Evolutionary conservation across 2,888 invertebrate species (phyloP), one percentile per base, ranked within the genome.

Genomic region (Camponotus fellah): DNA sequence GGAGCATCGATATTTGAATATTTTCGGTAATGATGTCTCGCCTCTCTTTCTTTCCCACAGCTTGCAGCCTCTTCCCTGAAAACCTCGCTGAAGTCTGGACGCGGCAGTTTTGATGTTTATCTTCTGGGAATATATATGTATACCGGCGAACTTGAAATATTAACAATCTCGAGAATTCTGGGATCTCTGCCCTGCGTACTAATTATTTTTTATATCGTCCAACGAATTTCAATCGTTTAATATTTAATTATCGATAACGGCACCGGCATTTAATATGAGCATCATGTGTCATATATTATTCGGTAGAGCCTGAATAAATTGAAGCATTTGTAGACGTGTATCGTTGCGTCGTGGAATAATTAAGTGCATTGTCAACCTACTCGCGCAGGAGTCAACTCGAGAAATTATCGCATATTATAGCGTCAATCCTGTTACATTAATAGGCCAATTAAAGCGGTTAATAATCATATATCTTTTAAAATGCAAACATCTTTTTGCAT

Each of bases 81-180:
- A 75, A 46, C 0, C 9, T 12, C 40, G 49, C 14, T n/a, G 34
- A 72, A 8, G 9, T 6, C 6, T 21, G 2, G 10, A 53, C n/a
- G 49, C 49, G 49, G n/a, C 8, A n/a, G 2, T n/a, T 53, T 53
- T 53, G 49, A 53, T 53, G 6, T 53, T 53, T 8, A 8, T n/a
- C 49, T 8, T 53, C n/a, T n/a, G n/a, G 49, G n/a, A 53, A 53
- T 53, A 53, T 49, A 49, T 49, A 49, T 49, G 14, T 68, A n/a
- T 69, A 49, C n/a, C 4, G 21, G 56, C 14, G 2, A 71, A 71
- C 9, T 71, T 34, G 34, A 71, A 71, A 71, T 37, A 71, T 56
- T 8, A 56, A 69, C n/a, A 49, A 49, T 3, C 46, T 46, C 46
- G 46, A 46, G 14, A 46, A 46, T 46, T 49, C 49, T 49, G 17